Evolutionary conservation across 2,797 vertebrate species (phyloP).

Genomic region (Semaprochilodus insignis): DNA sequence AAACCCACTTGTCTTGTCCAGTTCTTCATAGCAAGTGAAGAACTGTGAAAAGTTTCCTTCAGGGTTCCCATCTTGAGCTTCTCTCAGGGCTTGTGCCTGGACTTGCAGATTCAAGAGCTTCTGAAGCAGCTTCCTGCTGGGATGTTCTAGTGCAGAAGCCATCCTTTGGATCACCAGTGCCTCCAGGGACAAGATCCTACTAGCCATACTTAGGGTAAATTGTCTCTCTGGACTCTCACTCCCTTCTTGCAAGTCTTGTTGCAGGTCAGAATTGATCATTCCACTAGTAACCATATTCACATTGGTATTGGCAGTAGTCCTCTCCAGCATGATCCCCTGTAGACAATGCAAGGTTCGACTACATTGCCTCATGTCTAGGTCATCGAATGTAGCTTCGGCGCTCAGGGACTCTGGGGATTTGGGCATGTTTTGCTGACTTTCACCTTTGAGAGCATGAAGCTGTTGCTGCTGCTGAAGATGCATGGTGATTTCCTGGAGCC

Average conservation of each 20-base stretch:
- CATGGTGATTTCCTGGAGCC: conserved; percentile 87
- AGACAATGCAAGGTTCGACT: conserved; percentile 77
- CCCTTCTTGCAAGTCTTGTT: neutral
- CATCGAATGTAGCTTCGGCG: neutral
- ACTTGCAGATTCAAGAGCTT: conserved; percentile 47
- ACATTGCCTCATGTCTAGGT: conserved; percentile 70
- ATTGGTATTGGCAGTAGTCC: neutral
- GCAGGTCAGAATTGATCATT: conserved; percentile 9
- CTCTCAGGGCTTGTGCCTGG: conserved; percentile 25
- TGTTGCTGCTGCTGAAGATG: conserved; percentile 87
- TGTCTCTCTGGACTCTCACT: conserved; percentile 16
- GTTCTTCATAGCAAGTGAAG: conserved; percentile 25
- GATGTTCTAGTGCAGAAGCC: conserved; percentile 81
- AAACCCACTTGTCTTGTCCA: conserved; percentile 26
- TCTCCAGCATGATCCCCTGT: conserved; percentile 76
- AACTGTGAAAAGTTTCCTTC: conserved; percentile 22
- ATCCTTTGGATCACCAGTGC: conserved; percentile 84
- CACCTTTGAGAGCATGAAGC: neutral
- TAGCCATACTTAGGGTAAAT: conserved; percentile 36
- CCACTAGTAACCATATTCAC: conserved; percentile 2
- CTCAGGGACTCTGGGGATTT: conserved; percentile 74
- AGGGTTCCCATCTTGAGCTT: conserved; percentile 13
- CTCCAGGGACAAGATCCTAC: conserved; percentile 77
- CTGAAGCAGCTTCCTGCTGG: conserved; percentile 68
- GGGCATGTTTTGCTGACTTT: conserved; percentile 80